Evolutionary conservation across 2,113 vertebrate species (phyloP).

Genomic region (Neofelis nebulosa): DNA sequence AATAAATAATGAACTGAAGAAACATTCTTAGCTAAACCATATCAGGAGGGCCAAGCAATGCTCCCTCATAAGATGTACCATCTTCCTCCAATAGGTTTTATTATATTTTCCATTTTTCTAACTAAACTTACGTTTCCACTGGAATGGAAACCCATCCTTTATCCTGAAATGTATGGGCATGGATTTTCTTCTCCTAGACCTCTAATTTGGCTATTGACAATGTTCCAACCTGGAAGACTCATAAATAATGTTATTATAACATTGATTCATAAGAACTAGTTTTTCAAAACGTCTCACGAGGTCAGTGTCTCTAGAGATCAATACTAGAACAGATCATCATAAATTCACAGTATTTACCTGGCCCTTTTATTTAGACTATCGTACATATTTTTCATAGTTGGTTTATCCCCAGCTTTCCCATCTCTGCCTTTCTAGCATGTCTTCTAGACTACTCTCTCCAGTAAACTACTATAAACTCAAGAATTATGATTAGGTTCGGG

Average conservation of each 20-base stretch:
- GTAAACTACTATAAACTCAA: background rate
- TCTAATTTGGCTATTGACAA: background rate
- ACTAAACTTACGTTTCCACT: background rate
- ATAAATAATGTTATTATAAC: background rate
- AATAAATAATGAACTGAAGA: background rate
- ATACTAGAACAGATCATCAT: background rate
- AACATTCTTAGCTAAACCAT: background rate
- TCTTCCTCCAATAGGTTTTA: background rate
- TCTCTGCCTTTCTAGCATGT: background rate
- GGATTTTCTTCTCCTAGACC: background rate
- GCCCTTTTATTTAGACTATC: background rate
- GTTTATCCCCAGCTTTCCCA: background rate
- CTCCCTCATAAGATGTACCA: background rate
- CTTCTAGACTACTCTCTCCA: background rate
- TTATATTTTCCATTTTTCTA: background rate
- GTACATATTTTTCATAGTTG: background rate
- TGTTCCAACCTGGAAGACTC: background rate
- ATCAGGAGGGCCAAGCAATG: background rate
- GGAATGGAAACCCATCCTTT: background rate
- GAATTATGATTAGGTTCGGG: too few species aligned
- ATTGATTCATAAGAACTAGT: too few species aligned
- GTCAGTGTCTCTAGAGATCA: background rate
- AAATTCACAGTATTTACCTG: background rate
- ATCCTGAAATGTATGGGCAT: background rate
- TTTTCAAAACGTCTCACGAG: background rate